These are phyloP conservation scores for Ahaetulla prasina DNA, from an alignment of 2,113 vertebrate species.

Conservation along the genomic window DNA sequence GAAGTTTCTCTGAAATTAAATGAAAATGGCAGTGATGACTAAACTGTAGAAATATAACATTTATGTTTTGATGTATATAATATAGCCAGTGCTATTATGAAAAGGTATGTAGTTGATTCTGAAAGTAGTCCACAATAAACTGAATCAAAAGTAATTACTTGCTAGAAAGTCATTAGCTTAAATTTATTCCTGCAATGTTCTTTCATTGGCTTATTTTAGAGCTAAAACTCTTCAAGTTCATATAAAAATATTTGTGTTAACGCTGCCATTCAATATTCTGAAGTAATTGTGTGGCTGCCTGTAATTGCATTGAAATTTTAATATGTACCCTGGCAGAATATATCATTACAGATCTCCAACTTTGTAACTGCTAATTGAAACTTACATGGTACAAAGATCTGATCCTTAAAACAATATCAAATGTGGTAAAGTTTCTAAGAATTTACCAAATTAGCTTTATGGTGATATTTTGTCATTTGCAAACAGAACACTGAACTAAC, in stretches of 20 bases:
- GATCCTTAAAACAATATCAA: not conserved
- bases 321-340: not conserved
- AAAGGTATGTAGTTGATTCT: not conserved
- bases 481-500: not conserved
- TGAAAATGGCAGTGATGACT: not conserved
- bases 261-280: not conserved
- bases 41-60: not conserved
- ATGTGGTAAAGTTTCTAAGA: not conserved
- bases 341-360: not conserved
- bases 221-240: not conserved
- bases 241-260: not conserved
- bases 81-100: not conserved
- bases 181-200: not conserved
- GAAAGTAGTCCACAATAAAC: not conserved
- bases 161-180: not conserved
- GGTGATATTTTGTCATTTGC: not conserved
- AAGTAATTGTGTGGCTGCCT: not conserved
- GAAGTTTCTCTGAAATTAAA: not conserved
- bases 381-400: not conserved
- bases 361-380: not conserved
- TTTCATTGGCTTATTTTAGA: not conserved
- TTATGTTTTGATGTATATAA: not conserved
- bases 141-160: not conserved
- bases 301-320: not conserved
- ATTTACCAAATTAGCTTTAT: not conserved